Evolutionary conservation across 2,797 vertebrate genomes (phyloP), one percentile per base, ranked within the genome.

Genomic region (Nannoperca obscura): DNA sequence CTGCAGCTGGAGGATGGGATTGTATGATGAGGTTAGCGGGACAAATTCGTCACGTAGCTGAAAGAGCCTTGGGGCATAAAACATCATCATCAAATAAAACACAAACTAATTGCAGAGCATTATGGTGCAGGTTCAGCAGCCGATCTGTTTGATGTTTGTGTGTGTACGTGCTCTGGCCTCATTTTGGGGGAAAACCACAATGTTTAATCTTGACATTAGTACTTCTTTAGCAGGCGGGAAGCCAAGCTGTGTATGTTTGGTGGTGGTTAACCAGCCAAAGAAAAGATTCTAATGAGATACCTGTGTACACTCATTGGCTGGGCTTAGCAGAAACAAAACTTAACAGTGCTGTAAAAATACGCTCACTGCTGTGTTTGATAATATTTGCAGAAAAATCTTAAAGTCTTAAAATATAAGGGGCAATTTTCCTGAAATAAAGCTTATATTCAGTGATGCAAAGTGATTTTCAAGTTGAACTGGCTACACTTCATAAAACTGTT

Each of bases 101-200:
- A 80, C 83, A 84, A 89, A 86, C 86, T 95, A 95, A 95, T 95
- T 95, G 92, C 86, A 86, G 83, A 86, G 75, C 78, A 86, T 89
- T 91, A 81, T 64, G 65, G 84, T 53, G 78, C 84, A 90, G 80
- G 75, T 92, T 92, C 74, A 75, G 83, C 65, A 84, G 81, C 85
- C 67, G 73, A 78, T 81, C 60, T 72, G 73, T 90, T 88, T 90
- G 85, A 82, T 85, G 83, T 88, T 49, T 76, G 83, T 65, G 68
- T 66, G 63, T 66, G 22, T 52, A 20, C 30, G 54, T 76, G 72
- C 73, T 84, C 44, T 84, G 77, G 85, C 62, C 69, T 87, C 68
- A 69, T 89, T 90, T 88, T 82, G 66, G 70, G 76, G 76, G 68
- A 44, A 91, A 94, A 94, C 94, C 94, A 89, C 94, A 95, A 88